Conservation (phyloP, 2,888 invertebrate genomes). For the Aromia moschata region DNA sequence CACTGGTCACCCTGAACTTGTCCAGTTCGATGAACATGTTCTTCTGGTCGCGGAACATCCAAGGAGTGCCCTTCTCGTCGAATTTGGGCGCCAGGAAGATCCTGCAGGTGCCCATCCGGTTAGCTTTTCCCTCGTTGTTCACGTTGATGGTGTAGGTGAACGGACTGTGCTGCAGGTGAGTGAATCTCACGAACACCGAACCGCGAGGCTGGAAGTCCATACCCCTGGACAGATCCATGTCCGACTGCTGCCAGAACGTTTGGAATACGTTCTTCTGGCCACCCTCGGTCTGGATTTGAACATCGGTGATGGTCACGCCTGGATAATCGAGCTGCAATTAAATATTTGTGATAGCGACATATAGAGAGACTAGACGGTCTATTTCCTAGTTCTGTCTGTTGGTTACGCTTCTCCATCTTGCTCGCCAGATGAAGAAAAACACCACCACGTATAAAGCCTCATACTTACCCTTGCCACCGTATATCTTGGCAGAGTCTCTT, state of each 20-base stretch:
- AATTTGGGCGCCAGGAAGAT: constrained; percentile 74
- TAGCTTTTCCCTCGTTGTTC: constrained; percentile 59
- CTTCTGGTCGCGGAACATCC: constrained; percentile 72
- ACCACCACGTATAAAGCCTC: too few relatives aligned
- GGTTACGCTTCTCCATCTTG: too few relatives aligned
- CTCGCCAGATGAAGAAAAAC: too few relatives aligned
- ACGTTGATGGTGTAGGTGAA: constrained; percentile 69
- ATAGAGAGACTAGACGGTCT: too few relatives aligned
- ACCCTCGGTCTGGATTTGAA: constrained; percentile 66
- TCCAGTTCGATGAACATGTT: constrained; percentile 77
- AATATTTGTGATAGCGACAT: too few relatives aligned
- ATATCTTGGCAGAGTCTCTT: constrained; percentile 75
- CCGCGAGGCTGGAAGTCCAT: constrained; percentile 85
- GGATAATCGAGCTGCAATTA: constrained; percentile 69
- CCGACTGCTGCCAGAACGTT: constrained; percentile 84
- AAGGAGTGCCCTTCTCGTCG: constrained; percentile 72
- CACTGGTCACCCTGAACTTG: constrained; percentile 72
- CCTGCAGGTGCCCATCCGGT: constrained; percentile 70
- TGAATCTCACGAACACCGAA: constrained; percentile 75
- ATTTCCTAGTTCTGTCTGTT: too few relatives aligned
- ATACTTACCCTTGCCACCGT: constrained; percentile 65
- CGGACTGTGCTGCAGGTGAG: constrained; percentile 78
- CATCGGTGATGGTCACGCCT: constrained; percentile 69
- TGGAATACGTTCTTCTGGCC: constrained; percentile 54
- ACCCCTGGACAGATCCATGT: constrained; percentile 80